Conservation (phyloP, 23 tunicate species). For the Halocynthia roretzi region DNA sequence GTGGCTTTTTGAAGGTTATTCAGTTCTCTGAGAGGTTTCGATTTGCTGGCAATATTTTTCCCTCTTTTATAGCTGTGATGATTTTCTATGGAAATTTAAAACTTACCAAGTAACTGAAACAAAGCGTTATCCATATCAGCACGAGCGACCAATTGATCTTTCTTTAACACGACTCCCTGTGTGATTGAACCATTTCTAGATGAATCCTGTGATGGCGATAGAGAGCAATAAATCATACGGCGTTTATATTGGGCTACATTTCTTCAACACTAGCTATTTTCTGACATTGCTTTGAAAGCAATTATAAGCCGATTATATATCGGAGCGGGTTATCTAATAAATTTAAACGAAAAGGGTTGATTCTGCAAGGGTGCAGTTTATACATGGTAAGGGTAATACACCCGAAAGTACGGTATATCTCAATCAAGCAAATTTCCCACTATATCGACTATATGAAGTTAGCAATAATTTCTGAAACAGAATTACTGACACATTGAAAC, state of each 20-base stretch:
- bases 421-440: no score
- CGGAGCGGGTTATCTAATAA: no score
- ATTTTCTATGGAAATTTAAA: not conserved
- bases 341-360: no score
- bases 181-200: slow-evolving; percentile 8
- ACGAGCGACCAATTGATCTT: slow-evolving; percentile 51
- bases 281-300: not conserved
- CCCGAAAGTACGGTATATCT: no score
- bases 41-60: not conserved
- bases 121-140: slow-evolving; percentile 61
- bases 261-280: not conserved
- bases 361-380: no score
- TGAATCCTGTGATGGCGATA: not conserved
- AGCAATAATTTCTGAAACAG: no score
- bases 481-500: no score
- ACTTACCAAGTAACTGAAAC: slow-evolving; percentile 37
- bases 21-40: no score
- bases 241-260: not conserved
- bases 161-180: slow-evolving; percentile 38
- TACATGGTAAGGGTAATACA: no score
- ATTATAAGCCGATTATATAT: no score
- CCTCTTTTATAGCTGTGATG: not conserved
- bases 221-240: not conserved
- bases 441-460: no score
- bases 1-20: no score